Base-by-base conservation (phyloP, 1,140 invertebrate species). In the Akabosia matsudoensis region DNA sequence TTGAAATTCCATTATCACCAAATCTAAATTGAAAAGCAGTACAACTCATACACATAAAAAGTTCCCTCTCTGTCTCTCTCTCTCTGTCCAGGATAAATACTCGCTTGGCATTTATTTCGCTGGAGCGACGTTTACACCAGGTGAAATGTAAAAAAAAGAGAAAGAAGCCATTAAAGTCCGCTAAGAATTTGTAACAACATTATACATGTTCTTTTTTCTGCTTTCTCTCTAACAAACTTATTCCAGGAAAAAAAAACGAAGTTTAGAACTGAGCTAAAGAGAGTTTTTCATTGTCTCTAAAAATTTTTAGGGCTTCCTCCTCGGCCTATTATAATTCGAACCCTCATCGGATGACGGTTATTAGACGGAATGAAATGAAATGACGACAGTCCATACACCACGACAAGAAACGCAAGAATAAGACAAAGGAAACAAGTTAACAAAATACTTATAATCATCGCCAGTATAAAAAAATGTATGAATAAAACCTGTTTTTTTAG, bases 281-380 rank as follows among this genome's bases (percentile, higher is more conserved):
- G 61, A n/a, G n/a, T n/a, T 67, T 67, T 67, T 67, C 61, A 67
- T 67, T 67, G 61, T 67, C 61, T 67, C 61, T 67, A 10, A 67
- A 67, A 67, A 10, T 31, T 67, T 3, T 67, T 30, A 67, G 61
- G 61, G 26, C 31, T 67, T 22, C 30, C 31, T 7, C 24, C 61
- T 18, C 37, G 7, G 37, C 18, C 37, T 45, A 45, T 45, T 45
- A 45, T 45, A 45, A 45, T 45, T 45, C 18, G 7, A 45, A 45
- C 37, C 37, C 7, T 45, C 37, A 45, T 45, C 37, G 37, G 37
- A 45, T 45, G 37, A 45, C 37, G 37, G 7, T 45, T 45, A 45
- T 45, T 45, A 45, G 37, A 10, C 7, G 37, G 37, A 45, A 45
- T 45, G 37, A 67, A 67, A 30, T 30, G 31, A 7, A 4, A 67